phyloP scores from a whole-genome alignment of 2,888 invertebrate genomes.

The Andricus quercusramuli region DNA sequence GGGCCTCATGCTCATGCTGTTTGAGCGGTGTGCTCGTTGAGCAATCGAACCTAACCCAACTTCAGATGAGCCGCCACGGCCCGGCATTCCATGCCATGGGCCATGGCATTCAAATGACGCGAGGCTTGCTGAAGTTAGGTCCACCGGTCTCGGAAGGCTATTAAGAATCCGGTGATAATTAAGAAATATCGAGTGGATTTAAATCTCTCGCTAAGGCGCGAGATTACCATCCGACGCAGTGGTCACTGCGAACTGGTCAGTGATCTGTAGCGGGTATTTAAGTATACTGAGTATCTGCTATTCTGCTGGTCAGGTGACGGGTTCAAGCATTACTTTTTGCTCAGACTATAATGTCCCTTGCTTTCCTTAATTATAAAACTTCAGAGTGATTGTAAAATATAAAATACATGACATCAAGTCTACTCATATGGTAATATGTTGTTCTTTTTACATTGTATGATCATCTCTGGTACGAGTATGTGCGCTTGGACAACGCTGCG shows the following conservation, averaged over 20 bases:
- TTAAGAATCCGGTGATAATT: conserved; percentile 65
- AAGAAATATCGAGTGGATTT: conserved; percentile 58
- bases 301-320: not conserved
- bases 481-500: too few species aligned
- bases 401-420: not conserved
- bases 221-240: conserved; percentile 28
- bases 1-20: conserved; percentile 46
- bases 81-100: conserved; percentile 65
- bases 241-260: conserved; percentile 22
- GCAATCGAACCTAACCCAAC: conserved; percentile 63
- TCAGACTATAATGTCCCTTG: not conserved
- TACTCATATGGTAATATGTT: too few species aligned
- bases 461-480: too few species aligned
- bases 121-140: conserved; percentile 53
- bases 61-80: conserved; percentile 62
- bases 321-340: not conserved
- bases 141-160: conserved; percentile 54
- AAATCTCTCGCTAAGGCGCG: conserved; percentile 13
- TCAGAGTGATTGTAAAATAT: not conserved
- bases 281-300: not conserved
- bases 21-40: conserved; percentile 61
- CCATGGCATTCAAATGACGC: conserved; percentile 66
- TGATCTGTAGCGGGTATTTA: conserved; percentile 19
- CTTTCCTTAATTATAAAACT: not conserved
- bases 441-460: too few species aligned